These are phyloP conservation scores for Drosophila rellima DNA, from an alignment of 2,888 invertebrate species.

Conservation along the genomic window DNA sequence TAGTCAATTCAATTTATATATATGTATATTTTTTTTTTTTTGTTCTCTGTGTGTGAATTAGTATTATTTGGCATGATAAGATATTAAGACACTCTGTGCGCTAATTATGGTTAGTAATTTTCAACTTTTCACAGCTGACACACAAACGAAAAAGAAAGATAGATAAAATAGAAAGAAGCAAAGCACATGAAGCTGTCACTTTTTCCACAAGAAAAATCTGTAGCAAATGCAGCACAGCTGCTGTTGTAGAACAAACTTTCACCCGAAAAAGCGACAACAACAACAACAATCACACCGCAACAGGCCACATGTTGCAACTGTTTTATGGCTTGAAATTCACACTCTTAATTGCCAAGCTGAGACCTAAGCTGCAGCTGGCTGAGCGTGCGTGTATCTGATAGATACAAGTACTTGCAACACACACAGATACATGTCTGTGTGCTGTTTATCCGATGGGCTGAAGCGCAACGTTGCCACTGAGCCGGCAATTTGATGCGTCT, in stretches of 20 bases:
- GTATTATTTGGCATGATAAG: slow-evolving; percentile 65
- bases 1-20: slow-evolving; percentile 18
- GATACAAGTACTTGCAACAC: slow-evolving; percentile 28
- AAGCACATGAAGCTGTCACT: slow-evolving; percentile 57
- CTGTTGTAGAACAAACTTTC: slow-evolving; percentile 72
- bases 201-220: slow-evolving; percentile 70
- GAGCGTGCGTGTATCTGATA: slow-evolving; percentile 45
- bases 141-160: slow-evolving; percentile 24
- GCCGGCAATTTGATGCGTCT: slow-evolving; percentile 48
- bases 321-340: slow-evolving; percentile 77
- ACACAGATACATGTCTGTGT: neutral
- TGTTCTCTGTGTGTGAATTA: slow-evolving; percentile 55
- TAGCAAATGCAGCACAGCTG: slow-evolving; percentile 65
- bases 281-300: slow-evolving; percentile 45
- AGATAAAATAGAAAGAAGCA: slow-evolving; percentile 9
- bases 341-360: slow-evolving; percentile 74
- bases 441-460: slow-evolving; percentile 15
- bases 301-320: slow-evolving; percentile 68
- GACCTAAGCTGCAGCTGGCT: slow-evolving; percentile 32
- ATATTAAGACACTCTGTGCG: slow-evolving; percentile 62
- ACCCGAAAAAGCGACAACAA: slow-evolving; percentile 66
- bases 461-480: slow-evolving; percentile 26
- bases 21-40: too few relatives aligned
- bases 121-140: slow-evolving; percentile 60
- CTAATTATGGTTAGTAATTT: slow-evolving; percentile 73